These are phyloP conservation scores for Corvus moneduloides DNA, from an alignment of 2,113 vertebrate genomes.

Conservation along the genomic window DNA sequence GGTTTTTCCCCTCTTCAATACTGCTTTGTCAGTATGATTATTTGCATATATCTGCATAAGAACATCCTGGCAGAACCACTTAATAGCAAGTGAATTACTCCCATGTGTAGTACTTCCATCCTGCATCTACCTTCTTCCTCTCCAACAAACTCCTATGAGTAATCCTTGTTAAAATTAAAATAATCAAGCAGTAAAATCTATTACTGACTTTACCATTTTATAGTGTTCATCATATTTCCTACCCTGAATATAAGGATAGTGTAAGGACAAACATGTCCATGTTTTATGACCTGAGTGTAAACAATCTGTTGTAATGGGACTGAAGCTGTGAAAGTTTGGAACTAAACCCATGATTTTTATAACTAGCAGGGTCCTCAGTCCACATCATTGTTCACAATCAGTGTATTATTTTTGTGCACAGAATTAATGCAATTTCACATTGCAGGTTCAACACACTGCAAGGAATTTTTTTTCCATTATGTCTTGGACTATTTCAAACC, in stretches of 20 bases:
- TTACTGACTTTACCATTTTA: neutral
- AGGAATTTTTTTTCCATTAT: neutral
- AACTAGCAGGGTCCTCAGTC: neutral
- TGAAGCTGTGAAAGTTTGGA: neutral
- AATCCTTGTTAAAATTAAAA: neutral
- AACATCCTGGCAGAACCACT: neutral
- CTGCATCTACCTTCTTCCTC: neutral
- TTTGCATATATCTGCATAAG: neutral
- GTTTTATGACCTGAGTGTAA: neutral
- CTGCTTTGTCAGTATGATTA: neutral
- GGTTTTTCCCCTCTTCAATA: neutral
- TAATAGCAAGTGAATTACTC: neutral
- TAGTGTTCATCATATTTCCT: neutral
- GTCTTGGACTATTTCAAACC: neutral
- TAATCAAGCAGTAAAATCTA: fast-evolving
- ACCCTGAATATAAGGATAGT: neutral
- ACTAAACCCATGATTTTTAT: neutral
- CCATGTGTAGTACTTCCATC: neutral
- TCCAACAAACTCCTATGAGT: neutral
- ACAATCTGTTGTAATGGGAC: neutral
- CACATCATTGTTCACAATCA: neutral
- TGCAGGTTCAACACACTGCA: neutral
- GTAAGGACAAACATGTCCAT: neutral
- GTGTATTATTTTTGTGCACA: neutral
- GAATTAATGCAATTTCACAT: neutral